Base-by-base conservation (phyloP, 2,888 invertebrate genomes). In the Antheraea yamamai region DNA sequence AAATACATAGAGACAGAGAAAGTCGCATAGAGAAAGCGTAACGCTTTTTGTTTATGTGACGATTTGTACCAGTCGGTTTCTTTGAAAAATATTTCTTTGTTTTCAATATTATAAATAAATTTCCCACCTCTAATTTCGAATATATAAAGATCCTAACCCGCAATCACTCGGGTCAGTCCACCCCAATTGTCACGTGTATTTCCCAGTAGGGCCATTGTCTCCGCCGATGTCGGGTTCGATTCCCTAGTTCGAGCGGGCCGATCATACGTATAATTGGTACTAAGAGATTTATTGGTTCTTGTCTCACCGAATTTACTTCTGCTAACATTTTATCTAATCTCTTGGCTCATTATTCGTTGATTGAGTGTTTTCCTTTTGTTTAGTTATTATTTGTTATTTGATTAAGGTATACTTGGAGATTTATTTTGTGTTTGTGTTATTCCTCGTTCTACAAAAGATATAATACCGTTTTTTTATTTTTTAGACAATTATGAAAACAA, bases 211-310 rank as follows among this genome's bases (percentile, higher is more conserved):
- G 85, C 90, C 85, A 92, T 93, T 89, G 87, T 83, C 81, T 79
- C 75, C 80, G 70, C 79, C 76, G 73, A 68, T 77, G 74, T 78
- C 75, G 76, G 84, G 64, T 84, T 86, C 86, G 86, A 88, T 84
- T 87, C 88, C 83, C 81, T 80, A 79, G 78, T 78, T 82, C 81
- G 77, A 80, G 80, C 82, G 82, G 79, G 79, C 81, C 79, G 88
- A 92, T 92, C 92, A 92, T 92, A 91, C 85, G 85, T 87, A 88
- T 92, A 92, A 93, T 93, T 92, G 91, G 87, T 85, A 88, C 83
- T 79, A 85, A 87, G 88, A 93, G 92, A 93, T 93, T 92, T 93
- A 93, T 92, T 88, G 88, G 81, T 81, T 76, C 82, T 83, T 88
- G 89, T 91, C 91, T 86, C 84, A 80, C 81, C 82, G 85, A 88